phyloP scores from a whole-genome alignment of 2,888 invertebrate genomes.

The Phoenoteleia sp. region DNA sequence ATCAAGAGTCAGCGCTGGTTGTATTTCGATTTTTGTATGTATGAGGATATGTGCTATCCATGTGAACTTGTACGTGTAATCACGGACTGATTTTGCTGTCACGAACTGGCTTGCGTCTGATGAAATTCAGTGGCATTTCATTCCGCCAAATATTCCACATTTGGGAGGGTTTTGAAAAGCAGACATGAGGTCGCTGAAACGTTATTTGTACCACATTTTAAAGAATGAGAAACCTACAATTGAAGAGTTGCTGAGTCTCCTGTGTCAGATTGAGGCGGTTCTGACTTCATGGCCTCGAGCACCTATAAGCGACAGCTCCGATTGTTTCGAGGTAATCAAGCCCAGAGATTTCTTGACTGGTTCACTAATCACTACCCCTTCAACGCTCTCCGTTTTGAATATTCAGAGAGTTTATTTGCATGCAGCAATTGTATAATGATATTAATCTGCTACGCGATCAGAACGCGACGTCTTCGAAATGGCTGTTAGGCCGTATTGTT shows the following conservation, averaged over 20 bases:
- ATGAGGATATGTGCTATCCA: neutral
- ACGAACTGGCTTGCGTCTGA: neutral
- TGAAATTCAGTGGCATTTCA: slow-evolving; percentile 32
- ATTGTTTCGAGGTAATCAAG: slow-evolving; percentile 58
- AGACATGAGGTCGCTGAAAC: no score
- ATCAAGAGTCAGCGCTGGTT: no score
- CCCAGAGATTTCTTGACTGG: slow-evolving; percentile 74
- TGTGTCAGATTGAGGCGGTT: slow-evolving; percentile 56
- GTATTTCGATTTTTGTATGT: no score
- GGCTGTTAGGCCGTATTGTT: neutral
- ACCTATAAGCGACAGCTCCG: slow-evolving; percentile 42
- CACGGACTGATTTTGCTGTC: neutral
- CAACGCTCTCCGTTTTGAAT: slow-evolving; percentile 66
- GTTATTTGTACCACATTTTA: neutral
- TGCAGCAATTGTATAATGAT: slow-evolving; percentile 43
- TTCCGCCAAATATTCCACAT: slow-evolving; percentile 15
- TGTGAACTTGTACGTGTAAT: slow-evolving; percentile 11
- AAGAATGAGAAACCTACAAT: neutral
- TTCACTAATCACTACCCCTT: slow-evolving; percentile 55
- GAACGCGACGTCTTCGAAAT: slow-evolving; percentile 1
- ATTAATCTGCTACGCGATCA: neutral
- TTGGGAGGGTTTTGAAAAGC: no score
- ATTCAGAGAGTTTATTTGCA: slow-evolving; percentile 53
- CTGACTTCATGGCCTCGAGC: slow-evolving; percentile 61
- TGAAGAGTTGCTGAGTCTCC: neutral